Evolutionary conservation across 2,888 invertebrate genomes (phyloP).

Genomic region (Mesorhabditis spiculigera): DNA sequence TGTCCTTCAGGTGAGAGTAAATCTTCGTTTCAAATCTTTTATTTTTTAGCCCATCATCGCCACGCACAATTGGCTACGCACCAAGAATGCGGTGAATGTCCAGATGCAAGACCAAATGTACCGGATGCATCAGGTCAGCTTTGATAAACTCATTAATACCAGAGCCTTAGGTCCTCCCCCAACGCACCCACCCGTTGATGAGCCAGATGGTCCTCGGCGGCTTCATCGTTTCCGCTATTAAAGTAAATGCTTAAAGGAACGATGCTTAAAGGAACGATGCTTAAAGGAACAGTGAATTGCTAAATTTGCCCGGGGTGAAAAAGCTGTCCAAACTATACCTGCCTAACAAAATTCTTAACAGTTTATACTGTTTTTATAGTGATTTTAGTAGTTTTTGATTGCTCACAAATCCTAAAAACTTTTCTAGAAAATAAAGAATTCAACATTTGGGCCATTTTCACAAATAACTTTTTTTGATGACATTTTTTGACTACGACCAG

Average conservation of each 20-base stretch:
- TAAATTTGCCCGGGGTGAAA: too few relatives aligned
- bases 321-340: too few relatives aligned
- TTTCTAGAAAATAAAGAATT: too few relatives aligned
- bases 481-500: too few relatives aligned
- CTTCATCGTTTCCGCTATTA: slow-evolving; percentile 75
- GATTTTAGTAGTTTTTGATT: too few relatives aligned
- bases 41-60: slow-evolving; percentile 73
- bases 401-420: too few relatives aligned
- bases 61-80: slow-evolving; percentile 76
- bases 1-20: slow-evolving; percentile 24
- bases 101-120: slow-evolving; percentile 64
- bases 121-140: slow-evolving; percentile 65
- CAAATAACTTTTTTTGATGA: too few relatives aligned
- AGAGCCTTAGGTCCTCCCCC: slow-evolving; percentile 58
- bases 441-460: too few relatives aligned
- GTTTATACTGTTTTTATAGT: too few relatives aligned
- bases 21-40: neutral
- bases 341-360: too few relatives aligned
- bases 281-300: too few relatives aligned
- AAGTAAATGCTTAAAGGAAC: slow-evolving; percentile 39
- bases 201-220: slow-evolving; percentile 84
- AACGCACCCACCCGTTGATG: slow-evolving; percentile 87
- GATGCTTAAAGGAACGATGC: too few relatives aligned
- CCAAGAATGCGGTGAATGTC: slow-evolving; percentile 69
- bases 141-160: slow-evolving; percentile 78